Evolutionary conservation across 2,113 vertebrate genomes (phyloP).

Genomic region (Corythornis vintsioides): DNA sequence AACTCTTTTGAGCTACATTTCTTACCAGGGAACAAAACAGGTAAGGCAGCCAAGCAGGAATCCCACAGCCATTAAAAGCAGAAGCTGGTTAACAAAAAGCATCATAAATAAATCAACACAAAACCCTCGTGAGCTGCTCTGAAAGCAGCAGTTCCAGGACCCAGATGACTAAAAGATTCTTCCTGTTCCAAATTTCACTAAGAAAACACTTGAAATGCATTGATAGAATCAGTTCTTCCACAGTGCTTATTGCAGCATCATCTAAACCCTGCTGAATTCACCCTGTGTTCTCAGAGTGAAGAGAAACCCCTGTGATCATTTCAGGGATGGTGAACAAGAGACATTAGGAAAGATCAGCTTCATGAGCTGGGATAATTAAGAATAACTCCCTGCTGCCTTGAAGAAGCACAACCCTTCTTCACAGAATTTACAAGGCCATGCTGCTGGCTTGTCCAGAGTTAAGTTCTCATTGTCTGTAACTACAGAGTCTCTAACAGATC

Average conservation of each 20-base stretch:
- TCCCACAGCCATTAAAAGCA: background rate
- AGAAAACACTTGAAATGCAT: background rate
- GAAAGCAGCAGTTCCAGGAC: background rate
- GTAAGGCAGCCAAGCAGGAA: background rate
- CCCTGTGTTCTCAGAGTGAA: background rate
- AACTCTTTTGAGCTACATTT: background rate
- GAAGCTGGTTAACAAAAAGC: constrained; percentile 22
- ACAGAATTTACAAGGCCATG: background rate
- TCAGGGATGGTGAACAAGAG: background rate
- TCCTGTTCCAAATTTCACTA: background rate
- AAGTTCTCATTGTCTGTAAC: background rate
- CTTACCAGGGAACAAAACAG: background rate
- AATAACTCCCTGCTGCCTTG: background rate
- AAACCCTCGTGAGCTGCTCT: background rate
- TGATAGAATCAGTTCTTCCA: background rate
- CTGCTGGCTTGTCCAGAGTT: background rate
- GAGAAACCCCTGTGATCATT: background rate
- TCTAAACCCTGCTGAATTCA: background rate
- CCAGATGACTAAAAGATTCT: background rate
- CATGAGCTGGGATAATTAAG: background rate
- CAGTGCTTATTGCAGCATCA: background rate
- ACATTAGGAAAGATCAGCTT: background rate
- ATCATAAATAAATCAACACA: constrained; percentile 30
- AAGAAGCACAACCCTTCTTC: background rate
- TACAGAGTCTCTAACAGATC: background rate